These are phyloP conservation scores for Acipenser transmontanus DNA, from an alignment of 2,797 vertebrate genomes.

Conservation along the genomic window DNA sequence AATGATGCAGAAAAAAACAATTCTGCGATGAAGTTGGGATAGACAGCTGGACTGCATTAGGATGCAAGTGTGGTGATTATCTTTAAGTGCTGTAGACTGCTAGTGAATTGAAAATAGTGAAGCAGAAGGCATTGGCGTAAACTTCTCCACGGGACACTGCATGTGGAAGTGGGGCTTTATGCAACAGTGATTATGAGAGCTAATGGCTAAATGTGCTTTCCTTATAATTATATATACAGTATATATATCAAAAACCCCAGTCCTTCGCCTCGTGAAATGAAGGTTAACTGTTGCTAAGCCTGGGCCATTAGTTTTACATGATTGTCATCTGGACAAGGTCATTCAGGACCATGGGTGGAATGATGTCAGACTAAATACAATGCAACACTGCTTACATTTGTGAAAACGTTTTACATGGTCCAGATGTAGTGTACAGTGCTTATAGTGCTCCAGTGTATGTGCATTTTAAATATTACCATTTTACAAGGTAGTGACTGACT, in stretches of 20 bases:
- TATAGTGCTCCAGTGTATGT: too few species aligned
- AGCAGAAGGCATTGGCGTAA: constrained; percentile 36
- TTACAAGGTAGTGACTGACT: too few species aligned
- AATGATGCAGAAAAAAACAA: too few species aligned
- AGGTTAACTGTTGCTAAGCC: too few species aligned
- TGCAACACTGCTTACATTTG: too few species aligned
- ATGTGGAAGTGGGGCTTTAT: constrained; percentile 49
- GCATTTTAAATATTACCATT: too few species aligned
- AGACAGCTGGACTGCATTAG: constrained; percentile 33
- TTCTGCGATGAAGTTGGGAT: constrained; percentile 33
- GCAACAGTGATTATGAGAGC: constrained; percentile 28
- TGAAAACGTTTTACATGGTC: too few species aligned
- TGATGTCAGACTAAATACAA: too few species aligned
- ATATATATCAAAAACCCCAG: constrained; percentile 40
- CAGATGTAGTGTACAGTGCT: too few species aligned
- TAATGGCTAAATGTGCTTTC: constrained; percentile 34
- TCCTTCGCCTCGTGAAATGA: constrained; percentile 36
- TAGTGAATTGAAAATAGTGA: constrained; percentile 39
- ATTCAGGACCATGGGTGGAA: too few species aligned
- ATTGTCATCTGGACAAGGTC: too few species aligned
- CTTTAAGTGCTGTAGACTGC: constrained; percentile 46
- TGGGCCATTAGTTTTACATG: too few species aligned
- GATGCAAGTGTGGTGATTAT: constrained; percentile 34
- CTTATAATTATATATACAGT: constrained; percentile 55
- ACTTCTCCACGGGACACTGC: constrained; percentile 45